Evolutionary conservation across 2,888 invertebrate species (phyloP).

Genomic region (Nemotelus pantherinus): DNA sequence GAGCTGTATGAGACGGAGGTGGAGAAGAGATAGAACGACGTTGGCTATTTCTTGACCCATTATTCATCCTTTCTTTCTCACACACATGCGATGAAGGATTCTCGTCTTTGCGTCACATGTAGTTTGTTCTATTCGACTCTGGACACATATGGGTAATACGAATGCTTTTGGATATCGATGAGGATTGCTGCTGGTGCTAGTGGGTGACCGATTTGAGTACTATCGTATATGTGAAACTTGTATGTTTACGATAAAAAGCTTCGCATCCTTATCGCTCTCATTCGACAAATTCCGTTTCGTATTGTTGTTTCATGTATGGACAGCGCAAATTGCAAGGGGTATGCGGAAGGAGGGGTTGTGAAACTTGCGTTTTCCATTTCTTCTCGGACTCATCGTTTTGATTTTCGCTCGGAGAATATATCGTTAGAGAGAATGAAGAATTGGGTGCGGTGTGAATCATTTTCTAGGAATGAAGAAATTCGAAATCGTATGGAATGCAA

Average conservation of each 20-base stretch:
- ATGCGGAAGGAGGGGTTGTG: constrained; percentile 3
- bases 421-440: constrained; percentile 39
- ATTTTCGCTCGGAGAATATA: constrained; percentile 14
- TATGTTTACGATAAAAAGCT: constrained; percentile 37
- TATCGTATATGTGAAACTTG: constrained; percentile 10
- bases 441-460: constrained; percentile 47
- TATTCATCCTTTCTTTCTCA: constrained; percentile 29
- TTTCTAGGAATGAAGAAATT: not conserved
- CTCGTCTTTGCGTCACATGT: constrained; percentile 30
- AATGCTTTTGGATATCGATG: constrained; percentile 34
- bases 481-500: too few species aligned
- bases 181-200: constrained; percentile 2
- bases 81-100: not conserved
- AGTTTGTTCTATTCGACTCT: constrained; percentile 21
- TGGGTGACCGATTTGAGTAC: not conserved
- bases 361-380: constrained; percentile 15
- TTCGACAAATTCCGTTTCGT: not conserved
- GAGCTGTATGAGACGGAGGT: constrained; percentile 15
- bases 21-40: constrained; percentile 23
- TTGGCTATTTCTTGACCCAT: constrained; percentile 32
- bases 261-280: not conserved
- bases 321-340: not conserved
- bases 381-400: not conserved
- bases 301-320: not conserved
- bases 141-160: constrained; percentile 28